These are phyloP conservation scores for Calephelis perditalis DNA, from an alignment of 2,888 invertebrate species.

Conservation along the genomic window DNA sequence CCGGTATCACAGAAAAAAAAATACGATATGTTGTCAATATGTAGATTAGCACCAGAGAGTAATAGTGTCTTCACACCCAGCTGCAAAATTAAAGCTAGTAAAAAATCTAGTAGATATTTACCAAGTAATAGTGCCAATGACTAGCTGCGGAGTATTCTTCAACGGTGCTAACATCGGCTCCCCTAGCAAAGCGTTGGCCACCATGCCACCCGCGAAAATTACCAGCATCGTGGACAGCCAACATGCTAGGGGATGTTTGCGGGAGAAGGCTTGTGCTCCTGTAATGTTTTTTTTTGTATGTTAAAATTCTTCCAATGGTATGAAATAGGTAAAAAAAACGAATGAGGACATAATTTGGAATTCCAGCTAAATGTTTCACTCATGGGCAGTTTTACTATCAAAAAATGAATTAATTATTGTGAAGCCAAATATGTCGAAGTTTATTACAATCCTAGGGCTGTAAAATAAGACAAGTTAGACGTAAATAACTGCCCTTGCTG, in stretches of 20 bases:
- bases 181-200: constrained; percentile 95
- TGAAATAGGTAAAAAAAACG: neutral
- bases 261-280: constrained; percentile 94
- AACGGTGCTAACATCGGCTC: constrained; percentile 97
- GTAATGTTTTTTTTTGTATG: constrained; percentile 32
- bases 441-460: no score
- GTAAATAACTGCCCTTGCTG: no score
- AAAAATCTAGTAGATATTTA: constrained; percentile 59
- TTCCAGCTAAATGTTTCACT: no score
- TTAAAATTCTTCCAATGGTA: no score
- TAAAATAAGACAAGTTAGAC: no score
- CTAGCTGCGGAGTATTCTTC: constrained; percentile 95
- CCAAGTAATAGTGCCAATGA: constrained; percentile 96
- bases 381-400: neutral
- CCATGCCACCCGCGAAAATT: constrained; percentile 97
- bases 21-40: no score
- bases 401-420: neutral
- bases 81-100: neutral
- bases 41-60: no score
- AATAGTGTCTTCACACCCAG: no score
- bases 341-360: no score
- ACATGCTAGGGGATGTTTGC: constrained; percentile 97
- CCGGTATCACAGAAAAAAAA: no score
- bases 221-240: constrained; percentile 99
- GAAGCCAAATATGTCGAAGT: no score